Evolutionary conservation across 92 coral and sea anemone genomes (phyloP).

Genomic region (Montipora capitata): DNA sequence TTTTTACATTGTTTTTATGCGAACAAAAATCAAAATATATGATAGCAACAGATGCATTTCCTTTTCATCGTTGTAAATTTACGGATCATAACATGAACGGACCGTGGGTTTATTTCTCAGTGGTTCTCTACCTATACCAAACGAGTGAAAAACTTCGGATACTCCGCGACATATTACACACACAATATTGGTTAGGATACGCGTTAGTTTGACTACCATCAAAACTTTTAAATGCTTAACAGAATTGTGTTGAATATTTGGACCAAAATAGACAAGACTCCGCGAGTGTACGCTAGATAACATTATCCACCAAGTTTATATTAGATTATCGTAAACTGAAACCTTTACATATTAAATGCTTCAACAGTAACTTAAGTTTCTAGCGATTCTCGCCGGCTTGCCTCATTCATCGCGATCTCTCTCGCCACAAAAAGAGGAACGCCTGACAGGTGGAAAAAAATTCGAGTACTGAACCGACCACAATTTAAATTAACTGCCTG

Average conservation of each 20-base stretch:
- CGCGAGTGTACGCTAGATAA: neutral
- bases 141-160: neutral
- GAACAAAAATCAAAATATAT: conserved; percentile 15
- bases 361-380: neutral
- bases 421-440: too few species aligned
- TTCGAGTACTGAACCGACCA: neutral
- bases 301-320: conserved; percentile 18
- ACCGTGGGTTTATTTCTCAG: neutral
- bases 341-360: conserved; percentile 3
- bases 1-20: neutral
- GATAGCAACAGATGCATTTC: conserved; percentile 2
- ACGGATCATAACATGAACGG: neutral
- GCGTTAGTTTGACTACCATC: neutral
- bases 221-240: neutral
- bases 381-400: neutral
- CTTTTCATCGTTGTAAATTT: neutral
- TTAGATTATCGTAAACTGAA: neutral
- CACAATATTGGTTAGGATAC: neutral
- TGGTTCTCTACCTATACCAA: neutral
- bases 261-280: neutral
- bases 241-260: neutral
- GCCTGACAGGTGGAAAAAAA: conserved; percentile 30
- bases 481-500: neutral
- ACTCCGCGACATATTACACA: neutral
- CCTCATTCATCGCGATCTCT: too few species aligned